Conservation (phyloP, 2,888 invertebrate species). For the Rosalia funebris region DNA sequence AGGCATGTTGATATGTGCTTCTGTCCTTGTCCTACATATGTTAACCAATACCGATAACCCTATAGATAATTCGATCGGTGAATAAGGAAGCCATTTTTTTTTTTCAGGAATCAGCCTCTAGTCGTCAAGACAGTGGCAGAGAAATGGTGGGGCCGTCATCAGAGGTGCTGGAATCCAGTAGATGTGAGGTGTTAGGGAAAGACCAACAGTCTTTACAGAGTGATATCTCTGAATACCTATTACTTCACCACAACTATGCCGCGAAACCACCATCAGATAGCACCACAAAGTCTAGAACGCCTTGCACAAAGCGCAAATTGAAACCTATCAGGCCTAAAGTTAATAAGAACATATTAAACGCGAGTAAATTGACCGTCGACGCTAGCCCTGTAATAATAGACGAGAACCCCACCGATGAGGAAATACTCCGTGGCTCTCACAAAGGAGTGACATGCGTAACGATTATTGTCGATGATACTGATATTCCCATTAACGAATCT, state of each 20-base stretch:
- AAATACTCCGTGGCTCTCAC: background rate
- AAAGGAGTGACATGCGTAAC: slow-evolving; percentile 68
- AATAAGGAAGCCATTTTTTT: too few relatives aligned
- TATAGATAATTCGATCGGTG: too few relatives aligned
- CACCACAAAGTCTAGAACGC: slow-evolving; percentile 13
- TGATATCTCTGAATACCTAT: slow-evolving; percentile 58
- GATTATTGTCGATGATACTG: slow-evolving; percentile 74
- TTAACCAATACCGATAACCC: too few relatives aligned
- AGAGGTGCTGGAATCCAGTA: slow-evolving; percentile 85
- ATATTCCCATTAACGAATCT: slow-evolving; percentile 61
- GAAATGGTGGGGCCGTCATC: slow-evolving; percentile 89
- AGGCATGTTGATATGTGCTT: too few relatives aligned
- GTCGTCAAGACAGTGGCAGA: slow-evolving; percentile 69
- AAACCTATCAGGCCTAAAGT: slow-evolving; percentile 45
- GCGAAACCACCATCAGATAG: slow-evolving; percentile 47
- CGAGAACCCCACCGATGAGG: slow-evolving; percentile 2
- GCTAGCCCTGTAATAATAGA: slow-evolving; percentile 8
- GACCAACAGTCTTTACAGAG: slow-evolving; percentile 49
- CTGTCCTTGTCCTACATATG: too few relatives aligned
- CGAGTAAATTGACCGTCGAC: slow-evolving; percentile 33
- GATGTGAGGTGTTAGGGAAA: slow-evolving; percentile 61
- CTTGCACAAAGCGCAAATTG: slow-evolving; percentile 15
- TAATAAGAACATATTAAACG: slow-evolving; percentile 6
- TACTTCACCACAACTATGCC: slow-evolving; percentile 60
- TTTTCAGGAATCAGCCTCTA: slow-evolving; percentile 61